Base-by-base conservation (phyloP, 2,797 vertebrate species). In the Phylloscopus collybita region DNA sequence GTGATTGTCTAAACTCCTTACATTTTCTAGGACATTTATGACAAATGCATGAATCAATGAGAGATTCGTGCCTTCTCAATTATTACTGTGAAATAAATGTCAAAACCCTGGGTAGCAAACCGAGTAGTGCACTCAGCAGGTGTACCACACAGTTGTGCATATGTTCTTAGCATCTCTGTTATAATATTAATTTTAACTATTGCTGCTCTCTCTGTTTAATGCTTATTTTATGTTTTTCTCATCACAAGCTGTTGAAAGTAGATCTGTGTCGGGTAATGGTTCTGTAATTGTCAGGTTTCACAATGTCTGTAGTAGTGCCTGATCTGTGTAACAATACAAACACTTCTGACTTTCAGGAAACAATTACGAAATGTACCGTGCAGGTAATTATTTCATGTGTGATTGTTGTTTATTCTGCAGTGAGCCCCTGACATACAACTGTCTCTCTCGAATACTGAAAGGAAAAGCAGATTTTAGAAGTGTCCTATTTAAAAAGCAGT, bases 1-100 rank as follows among this genome's bases (percentile, higher is more conserved):
- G 23, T 49, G 45, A 88, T 81, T 86, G 60, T 67, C 75, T 79
- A 66, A 92, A 94, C 53, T 18, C 47, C 44, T 49, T 36, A 70
- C 10, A 4, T 85, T 94, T 96, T 92, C 59, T 53, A 36, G 50
- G 80, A 64, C 49, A 5, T 66, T 93, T 89, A 36, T 72, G 59
- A 79, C 51, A 73, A 84, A n/a, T 3, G 1, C 30, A 36, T 80
- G 61, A 91, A 16, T 82, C 81, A 82, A 16, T 32, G 51, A 86
- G 66, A 78, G 64, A 22, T 80, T 90, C 82, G 69, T 93, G 45
- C 57, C 61, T 92, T 93, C 75, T 93, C 56, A 72, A 6, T 91
- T 86, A 91, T 49, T 80, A 22, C 23, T 44, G 42, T 44, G 44
- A 44, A 76, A 74, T 72, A 93, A 93, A 75, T 49, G 45, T 66